Percentiles rank a stretch among this genome's conserved stretches.
phyloP scores from a whole-genome alignment of 2,888 invertebrate species.

The Callinectes sapidus region DNA sequence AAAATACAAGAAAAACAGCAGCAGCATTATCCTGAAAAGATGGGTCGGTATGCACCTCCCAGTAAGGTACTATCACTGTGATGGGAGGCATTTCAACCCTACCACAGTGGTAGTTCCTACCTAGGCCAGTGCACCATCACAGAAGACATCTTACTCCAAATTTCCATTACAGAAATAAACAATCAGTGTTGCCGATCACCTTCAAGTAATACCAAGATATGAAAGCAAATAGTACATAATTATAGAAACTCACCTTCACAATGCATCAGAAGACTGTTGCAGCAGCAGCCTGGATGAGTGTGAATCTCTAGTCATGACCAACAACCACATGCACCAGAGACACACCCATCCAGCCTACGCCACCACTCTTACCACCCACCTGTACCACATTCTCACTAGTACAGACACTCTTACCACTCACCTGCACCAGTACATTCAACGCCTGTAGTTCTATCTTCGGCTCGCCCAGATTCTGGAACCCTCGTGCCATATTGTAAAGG shows the following conservation, averaged over 20 bases:
- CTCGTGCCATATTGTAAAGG: slow-evolving; percentile 54
- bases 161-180: not conserved
- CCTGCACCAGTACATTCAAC: slow-evolving; percentile 56
- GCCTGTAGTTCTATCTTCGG: slow-evolving; percentile 47
- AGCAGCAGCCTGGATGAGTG: slow-evolving; percentile 70
- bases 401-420: slow-evolving; percentile 52
- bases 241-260: not conserved
- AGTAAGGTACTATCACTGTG: slow-evolving; percentile 73
- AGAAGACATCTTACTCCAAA: not conserved
- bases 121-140: slow-evolving; percentile 49
- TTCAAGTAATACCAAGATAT: not conserved
- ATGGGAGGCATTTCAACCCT: slow-evolving; percentile 72
- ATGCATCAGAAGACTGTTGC: not conserved
- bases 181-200: not conserved
- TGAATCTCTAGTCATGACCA: slow-evolving; percentile 73
- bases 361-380: not conserved
- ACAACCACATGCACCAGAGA: slow-evolving; percentile 72
- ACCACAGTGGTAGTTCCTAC: slow-evolving; percentile 73
- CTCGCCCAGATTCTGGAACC: slow-evolving; percentile 40
- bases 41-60: slow-evolving; percentile 40
- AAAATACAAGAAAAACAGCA: not conserved
- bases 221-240: not conserved
- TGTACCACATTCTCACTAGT: not conserved
- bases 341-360: slow-evolving; percentile 65
- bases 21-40: not conserved